phyloP scores from a whole-genome alignment of 2,113 vertebrate species.

The Corydoras maculifer region DNA sequence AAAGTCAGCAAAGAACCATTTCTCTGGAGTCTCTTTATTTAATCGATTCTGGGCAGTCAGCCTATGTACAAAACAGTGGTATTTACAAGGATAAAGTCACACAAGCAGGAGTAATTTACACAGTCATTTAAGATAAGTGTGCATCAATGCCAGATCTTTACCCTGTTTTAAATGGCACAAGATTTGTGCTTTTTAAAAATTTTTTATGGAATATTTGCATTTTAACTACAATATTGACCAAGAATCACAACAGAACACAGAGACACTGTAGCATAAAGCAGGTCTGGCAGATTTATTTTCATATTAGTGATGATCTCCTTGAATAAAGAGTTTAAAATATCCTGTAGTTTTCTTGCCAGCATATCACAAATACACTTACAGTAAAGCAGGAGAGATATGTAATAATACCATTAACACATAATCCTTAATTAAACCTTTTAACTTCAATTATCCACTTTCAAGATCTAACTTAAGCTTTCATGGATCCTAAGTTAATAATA shows the following conservation, averaged over 20 bases:
- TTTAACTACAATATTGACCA: slow-evolving; percentile 23
- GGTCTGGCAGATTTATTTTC: neutral
- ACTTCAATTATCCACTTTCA: no score
- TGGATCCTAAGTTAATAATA: no score
- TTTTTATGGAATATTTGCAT: slow-evolving; percentile 3
- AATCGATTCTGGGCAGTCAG: slow-evolving; percentile 23
- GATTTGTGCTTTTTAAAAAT: slow-evolving; percentile 21
- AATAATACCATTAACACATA: neutral
- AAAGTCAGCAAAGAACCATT: slow-evolving; percentile 14
- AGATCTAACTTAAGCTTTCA: no score
- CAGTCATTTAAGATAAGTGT: slow-evolving; percentile 10
- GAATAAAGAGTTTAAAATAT: neutral
- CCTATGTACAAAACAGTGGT: slow-evolving; percentile 42
- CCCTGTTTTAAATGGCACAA: slow-evolving; percentile 32
- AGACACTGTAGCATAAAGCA: neutral
- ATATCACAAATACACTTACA: neutral
- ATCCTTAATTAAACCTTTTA: neutral
- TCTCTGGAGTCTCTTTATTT: slow-evolving; percentile 37
- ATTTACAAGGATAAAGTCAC: slow-evolving; percentile 38
- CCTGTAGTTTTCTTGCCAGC: neutral
- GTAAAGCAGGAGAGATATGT: neutral
- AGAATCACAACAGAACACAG: slow-evolving; percentile 22
- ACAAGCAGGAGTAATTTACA: slow-evolving; percentile 30
- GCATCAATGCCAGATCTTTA: slow-evolving; percentile 29
- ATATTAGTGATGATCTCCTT: neutral